Conservation (phyloP, 2,888 invertebrate species). For the Cataglyphis albicans region DNA sequence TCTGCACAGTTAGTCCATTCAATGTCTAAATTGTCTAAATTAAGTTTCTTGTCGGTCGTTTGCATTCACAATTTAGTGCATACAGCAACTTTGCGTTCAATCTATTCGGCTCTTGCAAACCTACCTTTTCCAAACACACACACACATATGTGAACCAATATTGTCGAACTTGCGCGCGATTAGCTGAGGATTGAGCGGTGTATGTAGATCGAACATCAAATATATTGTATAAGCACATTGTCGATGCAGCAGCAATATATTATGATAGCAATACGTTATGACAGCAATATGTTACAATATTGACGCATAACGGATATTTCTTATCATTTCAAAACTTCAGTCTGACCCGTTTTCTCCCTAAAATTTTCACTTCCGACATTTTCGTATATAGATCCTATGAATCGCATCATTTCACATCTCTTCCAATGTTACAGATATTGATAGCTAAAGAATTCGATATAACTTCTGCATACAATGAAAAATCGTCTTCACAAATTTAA, state of each 20-base stretch:
- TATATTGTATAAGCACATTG: background rate
- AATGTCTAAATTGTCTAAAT: background rate
- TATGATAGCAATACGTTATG: background rate
- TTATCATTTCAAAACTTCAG: background rate
- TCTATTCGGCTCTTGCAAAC: background rate
- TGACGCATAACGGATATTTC: background rate
- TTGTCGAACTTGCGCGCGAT: background rate
- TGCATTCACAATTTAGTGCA: slow-evolving; percentile 14
- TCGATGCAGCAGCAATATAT: background rate
- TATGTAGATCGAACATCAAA: background rate
- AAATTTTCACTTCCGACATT: background rate
- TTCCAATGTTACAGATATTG: background rate
- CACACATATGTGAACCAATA: background rate
- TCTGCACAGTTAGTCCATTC: background rate
- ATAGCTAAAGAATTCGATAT: background rate
- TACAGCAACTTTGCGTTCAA: background rate
- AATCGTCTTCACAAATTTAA: slow-evolving; percentile 3
- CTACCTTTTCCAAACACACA: background rate
- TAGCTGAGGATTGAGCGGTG: background rate
- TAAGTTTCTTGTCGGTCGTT: background rate
- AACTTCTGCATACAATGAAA: background rate
- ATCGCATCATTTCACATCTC: background rate
- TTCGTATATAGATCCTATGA: background rate
- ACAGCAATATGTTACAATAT: background rate
- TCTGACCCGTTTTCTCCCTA: background rate